Evolutionary conservation across 2,888 invertebrate genomes (phyloP), one percentile per base, ranked within the genome.

Genomic region (Augiades crinisus): DNA sequence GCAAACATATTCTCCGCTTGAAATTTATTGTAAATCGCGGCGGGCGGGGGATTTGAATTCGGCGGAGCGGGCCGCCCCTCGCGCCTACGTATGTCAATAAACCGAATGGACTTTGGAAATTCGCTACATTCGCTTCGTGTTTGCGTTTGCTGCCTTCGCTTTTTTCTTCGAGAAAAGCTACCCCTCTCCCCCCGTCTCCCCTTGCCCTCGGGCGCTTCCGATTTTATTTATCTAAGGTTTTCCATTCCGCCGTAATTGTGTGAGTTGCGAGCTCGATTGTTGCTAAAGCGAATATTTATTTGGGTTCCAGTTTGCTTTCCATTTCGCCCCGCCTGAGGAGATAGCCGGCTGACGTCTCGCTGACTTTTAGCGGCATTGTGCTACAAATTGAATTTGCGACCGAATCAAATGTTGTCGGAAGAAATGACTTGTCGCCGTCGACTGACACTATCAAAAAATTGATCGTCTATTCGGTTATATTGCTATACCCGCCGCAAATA

Each of bases 231-330:
- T 81, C 79, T 81, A 85, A 83, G 80, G 85, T 86, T 87, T 87
- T 88, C 86, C 84, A 86, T 87, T 82, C 70, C 75, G 68, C 62
- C 73, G 88, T 87, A 86, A 85, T 85, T 86, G 86, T 82, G 84
- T 82, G 82, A 84, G 84, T 82, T 82, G 78, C 75, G 81, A 79
- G 78, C 72, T 73, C 81, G 78, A 83, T 83, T 82, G 85, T 87
- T 77, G 81, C 84, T 80, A 81, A 78, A 86, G 80, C 83, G 86
- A 87, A 88, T 88, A 86, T 88, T 88, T 87, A 87, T 88, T 86
- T 78, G 84, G 80, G 81, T 75, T 74, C 72, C 69, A 70, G 82
- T 85, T 81, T 79, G 75, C 77, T 80, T 78, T 82, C 80, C 78
- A 77, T 81, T 68, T 59, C 54, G 50, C 54, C 57, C 58, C 58